Percentiles rank a stretch among this genome's conserved stretches.
Evolutionary conservation across 2,113 vertebrate species (phyloP).

Genomic region (Tamias sibiricus): DNA sequence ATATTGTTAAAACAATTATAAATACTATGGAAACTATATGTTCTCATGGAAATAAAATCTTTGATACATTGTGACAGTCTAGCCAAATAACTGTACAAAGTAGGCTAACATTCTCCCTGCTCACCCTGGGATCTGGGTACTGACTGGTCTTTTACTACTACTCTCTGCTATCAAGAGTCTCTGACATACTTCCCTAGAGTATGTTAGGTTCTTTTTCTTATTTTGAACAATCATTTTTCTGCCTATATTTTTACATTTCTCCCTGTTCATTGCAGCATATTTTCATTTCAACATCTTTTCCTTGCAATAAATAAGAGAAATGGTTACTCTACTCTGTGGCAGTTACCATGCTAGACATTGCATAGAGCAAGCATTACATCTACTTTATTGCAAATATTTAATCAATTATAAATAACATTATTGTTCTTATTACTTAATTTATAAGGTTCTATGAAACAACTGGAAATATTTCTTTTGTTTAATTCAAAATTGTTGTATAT

Average conservation of each 20-base stretch:
- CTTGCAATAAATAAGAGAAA: not conserved
- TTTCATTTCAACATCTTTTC: not conserved
- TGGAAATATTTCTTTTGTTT: not conserved
- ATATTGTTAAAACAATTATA: constrained; percentile 45
- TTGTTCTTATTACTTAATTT: not conserved
- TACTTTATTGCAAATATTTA: not conserved
- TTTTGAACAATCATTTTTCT: not conserved
- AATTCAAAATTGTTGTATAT: too few species aligned
- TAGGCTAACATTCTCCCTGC: not conserved
- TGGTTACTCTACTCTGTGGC: not conserved
- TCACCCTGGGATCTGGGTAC: not conserved
- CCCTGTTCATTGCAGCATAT: not conserved
- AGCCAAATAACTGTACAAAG: not conserved
- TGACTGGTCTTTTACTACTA: not conserved
- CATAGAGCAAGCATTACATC: not conserved
- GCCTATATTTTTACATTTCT: not conserved
- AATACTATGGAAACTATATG: not conserved
- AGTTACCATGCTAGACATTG: too few species aligned
- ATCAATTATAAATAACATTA: not conserved
- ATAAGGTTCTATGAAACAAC: not conserved
- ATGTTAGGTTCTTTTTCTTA: not conserved
- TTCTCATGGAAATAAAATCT: not conserved
- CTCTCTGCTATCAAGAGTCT: not conserved
- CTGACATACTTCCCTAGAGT: not conserved
- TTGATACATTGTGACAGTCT: not conserved